These are phyloP conservation scores for Ictidomys tridecemlineatus DNA, from an alignment of 2,113 vertebrate genomes.

Conservation along the genomic window DNA sequence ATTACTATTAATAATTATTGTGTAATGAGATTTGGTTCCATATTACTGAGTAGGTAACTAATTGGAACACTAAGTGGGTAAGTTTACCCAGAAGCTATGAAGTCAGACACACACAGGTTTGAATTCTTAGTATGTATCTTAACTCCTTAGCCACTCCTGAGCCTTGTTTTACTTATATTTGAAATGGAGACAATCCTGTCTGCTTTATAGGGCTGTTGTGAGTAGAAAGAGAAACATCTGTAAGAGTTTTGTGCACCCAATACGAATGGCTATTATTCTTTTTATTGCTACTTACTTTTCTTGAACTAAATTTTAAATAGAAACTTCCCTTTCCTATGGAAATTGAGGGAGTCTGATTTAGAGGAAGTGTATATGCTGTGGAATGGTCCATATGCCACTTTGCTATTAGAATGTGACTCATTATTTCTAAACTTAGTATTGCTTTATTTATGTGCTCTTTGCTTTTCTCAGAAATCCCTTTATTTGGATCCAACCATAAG, in stretches of 20 bases:
- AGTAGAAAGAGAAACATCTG: slow-evolving; percentile 15
- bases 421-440: slow-evolving; percentile 72
- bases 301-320: slow-evolving; percentile 62
- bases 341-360: slow-evolving; percentile 58
- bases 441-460: slow-evolving; percentile 57
- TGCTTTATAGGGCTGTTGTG: not conserved
- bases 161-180: slow-evolving; percentile 7
- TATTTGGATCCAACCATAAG: slow-evolving; percentile 33
- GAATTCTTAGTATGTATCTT: not conserved
- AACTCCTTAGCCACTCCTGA: not conserved
- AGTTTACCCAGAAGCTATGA: not conserved
- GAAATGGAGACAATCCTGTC: not conserved
- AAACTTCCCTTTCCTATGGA: slow-evolving; percentile 46
- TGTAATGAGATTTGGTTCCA: not conserved
- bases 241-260: not conserved
- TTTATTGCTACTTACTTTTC: slow-evolving; percentile 56
- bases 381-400: slow-evolving; percentile 67
- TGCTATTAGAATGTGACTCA: slow-evolving; percentile 75
- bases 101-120: not conserved
- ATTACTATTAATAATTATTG: not conserved
- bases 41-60: not conserved
- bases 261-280: slow-evolving; percentile 12
- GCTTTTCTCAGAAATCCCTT: slow-evolving; percentile 47
- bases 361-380: slow-evolving; percentile 47
- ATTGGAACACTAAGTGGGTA: not conserved